Conservation (phyloP, 2,113 vertebrate species). For the Jaculus jaculus region DNA sequence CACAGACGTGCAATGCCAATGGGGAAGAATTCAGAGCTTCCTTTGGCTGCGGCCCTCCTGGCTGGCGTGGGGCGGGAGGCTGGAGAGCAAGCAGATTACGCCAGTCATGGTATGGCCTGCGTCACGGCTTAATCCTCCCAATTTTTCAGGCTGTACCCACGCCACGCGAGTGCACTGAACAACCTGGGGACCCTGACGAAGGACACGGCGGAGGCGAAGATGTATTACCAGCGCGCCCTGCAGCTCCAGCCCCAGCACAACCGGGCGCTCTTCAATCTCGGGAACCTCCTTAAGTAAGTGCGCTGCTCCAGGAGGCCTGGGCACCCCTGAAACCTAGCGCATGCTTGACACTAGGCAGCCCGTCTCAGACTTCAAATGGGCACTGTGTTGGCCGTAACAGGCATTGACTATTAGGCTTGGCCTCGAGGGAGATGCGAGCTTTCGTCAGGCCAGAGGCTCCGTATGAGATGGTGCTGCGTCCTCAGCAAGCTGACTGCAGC, state of each 20-base stretch:
- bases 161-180: conserved; percentile 97
- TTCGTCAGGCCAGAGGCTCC: not conserved
- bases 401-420: conserved; percentile 2
- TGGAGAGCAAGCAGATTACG: not conserved
- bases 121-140: not conserved
- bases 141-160: conserved; percentile 91
- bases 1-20: not conserved
- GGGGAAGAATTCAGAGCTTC: not conserved
- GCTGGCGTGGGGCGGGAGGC: no score
- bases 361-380: not conserved
- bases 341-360: not conserved
- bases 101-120: no score
- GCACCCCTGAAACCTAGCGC: not conserved
- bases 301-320: not conserved
- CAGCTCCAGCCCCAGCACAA: conserved; percentile 95
- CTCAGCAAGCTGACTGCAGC: not conserved
- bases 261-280: conserved; percentile 97
- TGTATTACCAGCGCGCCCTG: conserved; percentile 93
- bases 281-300: conserved; percentile 96
- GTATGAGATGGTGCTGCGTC: not conserved
- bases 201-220: conserved; percentile 89
- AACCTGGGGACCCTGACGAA: conserved; percentile 95
- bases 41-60: not conserved
- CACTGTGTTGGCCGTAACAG: not conserved
- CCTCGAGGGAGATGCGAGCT: not conserved